A percentile compares a stretch with the other conserved stretches of the same genome.
phyloP scores from a whole-genome alignment of 2,797 vertebrate species.

The Sebastes elongatus region DNA sequence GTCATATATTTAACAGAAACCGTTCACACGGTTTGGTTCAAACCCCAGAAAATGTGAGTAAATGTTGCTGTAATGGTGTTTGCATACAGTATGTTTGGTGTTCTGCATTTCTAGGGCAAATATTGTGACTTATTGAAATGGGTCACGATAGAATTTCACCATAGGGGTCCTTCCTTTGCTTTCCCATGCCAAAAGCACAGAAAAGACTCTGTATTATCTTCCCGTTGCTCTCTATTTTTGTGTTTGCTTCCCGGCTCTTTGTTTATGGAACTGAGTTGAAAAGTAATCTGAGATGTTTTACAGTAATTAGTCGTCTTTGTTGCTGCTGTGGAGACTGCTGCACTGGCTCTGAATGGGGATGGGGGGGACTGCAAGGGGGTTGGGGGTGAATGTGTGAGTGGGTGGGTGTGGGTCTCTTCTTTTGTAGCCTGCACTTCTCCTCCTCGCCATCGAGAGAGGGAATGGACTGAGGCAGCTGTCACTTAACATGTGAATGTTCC shows the following conservation, averaged over 20 bases:
- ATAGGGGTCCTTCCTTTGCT: slow-evolving; percentile 58
- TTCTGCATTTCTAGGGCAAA: slow-evolving; percentile 40
- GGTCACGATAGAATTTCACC: slow-evolving; percentile 44
- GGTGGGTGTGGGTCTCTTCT: slow-evolving; percentile 79
- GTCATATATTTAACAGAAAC: neutral
- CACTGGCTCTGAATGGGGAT: slow-evolving; percentile 76
- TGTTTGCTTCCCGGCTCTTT: slow-evolving; percentile 57
- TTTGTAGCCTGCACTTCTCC: slow-evolving; percentile 81
- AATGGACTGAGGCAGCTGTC: slow-evolving; percentile 85
- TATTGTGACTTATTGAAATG: slow-evolving; percentile 63
- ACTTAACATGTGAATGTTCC: slow-evolving; percentile 90
- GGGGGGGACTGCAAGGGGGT: slow-evolving; percentile 59
- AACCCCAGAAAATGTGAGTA: neutral
- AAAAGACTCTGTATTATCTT: slow-evolving; percentile 51
- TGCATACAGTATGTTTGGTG: slow-evolving; percentile 8
- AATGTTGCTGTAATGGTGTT: slow-evolving; percentile 17
- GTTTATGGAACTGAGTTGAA: slow-evolving; percentile 76
- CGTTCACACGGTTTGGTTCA: neutral
- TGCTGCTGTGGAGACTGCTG: slow-evolving; percentile 72
- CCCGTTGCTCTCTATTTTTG: slow-evolving; percentile 30
- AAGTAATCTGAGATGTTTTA: slow-evolving; percentile 85
- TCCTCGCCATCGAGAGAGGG: slow-evolving; percentile 67
- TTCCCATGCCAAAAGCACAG: slow-evolving; percentile 48
- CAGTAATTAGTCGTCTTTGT: slow-evolving; percentile 85
- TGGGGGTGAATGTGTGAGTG: slow-evolving; percentile 69